These are phyloP conservation scores for Mongoloraphidia duomilia DNA, from an alignment of 2,888 invertebrate species.

Conservation along the genomic window DNA sequence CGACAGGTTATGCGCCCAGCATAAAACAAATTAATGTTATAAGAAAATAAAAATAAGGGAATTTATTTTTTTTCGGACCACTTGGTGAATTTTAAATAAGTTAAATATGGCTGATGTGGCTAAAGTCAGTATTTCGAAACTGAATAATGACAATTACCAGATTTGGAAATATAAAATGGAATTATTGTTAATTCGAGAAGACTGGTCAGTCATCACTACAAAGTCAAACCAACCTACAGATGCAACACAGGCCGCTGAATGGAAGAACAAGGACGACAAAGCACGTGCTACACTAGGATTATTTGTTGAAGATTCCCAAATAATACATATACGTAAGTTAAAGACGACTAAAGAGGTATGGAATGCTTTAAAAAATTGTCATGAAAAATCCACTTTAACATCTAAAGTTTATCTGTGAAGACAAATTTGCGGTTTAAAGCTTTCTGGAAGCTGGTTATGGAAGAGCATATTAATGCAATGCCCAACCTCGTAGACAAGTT, in stretches of 20 bases:
- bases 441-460: constrained; percentile 10
- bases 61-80: no score
- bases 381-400: constrained; percentile 9
- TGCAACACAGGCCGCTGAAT: constrained; percentile 1
- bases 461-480: constrained; percentile 14
- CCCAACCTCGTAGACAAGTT: constrained; percentile 11
- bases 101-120: constrained; percentile 6
- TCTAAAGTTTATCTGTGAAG: constrained; percentile 9
- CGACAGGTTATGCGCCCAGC: constrained; percentile 12
- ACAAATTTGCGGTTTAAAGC: constrained; percentile 8
- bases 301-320: constrained; percentile 9
- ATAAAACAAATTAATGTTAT: neutral
- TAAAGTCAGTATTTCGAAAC: constrained; percentile 5
- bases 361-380: constrained; percentile 6
- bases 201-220: constrained; percentile 10
- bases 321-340: constrained; percentile 3
- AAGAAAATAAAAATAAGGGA: no score
- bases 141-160: constrained; percentile 13
- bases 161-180: constrained; percentile 13
- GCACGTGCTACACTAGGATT: constrained; percentile 8
- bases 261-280: constrained; percentile 11
- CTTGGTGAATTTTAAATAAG: no score
- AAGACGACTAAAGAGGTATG: constrained; percentile 8
- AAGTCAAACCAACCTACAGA: constrained; percentile 6
- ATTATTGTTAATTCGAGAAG: constrained; percentile 12